Evolutionary conservation across 2,797 vertebrate species (phyloP).

Genomic region (Sebastes nivosus): DNA sequence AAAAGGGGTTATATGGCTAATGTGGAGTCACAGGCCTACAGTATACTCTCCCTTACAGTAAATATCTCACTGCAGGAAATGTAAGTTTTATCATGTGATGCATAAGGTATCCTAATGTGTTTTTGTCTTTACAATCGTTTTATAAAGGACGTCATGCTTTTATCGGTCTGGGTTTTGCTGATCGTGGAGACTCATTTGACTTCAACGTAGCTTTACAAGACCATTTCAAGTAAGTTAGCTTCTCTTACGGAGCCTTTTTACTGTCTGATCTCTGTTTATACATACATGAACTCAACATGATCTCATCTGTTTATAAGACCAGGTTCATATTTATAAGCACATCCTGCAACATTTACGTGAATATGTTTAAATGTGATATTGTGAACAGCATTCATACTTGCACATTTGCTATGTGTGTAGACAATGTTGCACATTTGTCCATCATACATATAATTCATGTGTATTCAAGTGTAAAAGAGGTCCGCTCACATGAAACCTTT

Average conservation of each 20-base stretch:
- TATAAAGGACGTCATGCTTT: conserved; percentile 92
- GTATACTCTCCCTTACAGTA: not conserved
- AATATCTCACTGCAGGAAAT: not conserved
- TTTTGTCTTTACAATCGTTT: not conserved
- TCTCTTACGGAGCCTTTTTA: not conserved
- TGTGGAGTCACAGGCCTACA: not conserved
- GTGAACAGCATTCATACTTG: not conserved
- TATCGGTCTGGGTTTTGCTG: conserved; percentile 93
- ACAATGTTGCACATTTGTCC: not conserved
- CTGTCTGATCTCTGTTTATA: not conserved
- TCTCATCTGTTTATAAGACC: not conserved
- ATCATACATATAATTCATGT: not conserved
- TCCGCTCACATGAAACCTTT: not conserved
- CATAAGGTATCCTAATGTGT: not conserved
- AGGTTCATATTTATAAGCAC: not conserved
- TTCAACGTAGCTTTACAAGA: conserved; percentile 98
- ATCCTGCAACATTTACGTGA: not conserved
- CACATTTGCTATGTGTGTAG: not conserved
- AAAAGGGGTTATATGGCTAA: not conserved
- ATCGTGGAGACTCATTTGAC: conserved; percentile 98
- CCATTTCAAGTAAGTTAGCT: conserved; percentile 94
- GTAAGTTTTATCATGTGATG: not conserved
- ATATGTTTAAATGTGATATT: not conserved
- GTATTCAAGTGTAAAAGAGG: not conserved
- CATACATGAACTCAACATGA: not conserved